phyloP scores from a whole-genome alignment of 2,888 invertebrate genomes.

The Cecidostiba fungosa region DNA sequence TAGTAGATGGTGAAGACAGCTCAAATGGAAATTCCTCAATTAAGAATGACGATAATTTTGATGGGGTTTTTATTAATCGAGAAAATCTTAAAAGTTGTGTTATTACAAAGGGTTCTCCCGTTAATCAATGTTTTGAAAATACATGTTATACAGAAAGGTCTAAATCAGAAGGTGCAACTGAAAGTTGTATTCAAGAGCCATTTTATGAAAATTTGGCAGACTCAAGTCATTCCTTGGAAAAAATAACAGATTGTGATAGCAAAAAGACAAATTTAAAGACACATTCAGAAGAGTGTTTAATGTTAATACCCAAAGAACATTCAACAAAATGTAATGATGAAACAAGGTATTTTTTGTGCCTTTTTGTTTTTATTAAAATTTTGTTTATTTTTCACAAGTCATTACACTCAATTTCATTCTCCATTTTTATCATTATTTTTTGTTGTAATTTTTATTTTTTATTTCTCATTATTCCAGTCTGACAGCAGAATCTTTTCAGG shows the following conservation, averaged over 20 bases:
- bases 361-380: neutral
- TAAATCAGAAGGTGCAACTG: neutral
- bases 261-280: conserved; percentile 30
- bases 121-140: conserved; percentile 55
- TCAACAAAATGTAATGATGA: conserved; percentile 50
- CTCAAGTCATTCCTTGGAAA: conserved; percentile 53
- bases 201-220: conserved; percentile 31
- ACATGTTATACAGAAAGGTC: neutral
- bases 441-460: conserved; percentile 61
- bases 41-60: conserved; percentile 58
- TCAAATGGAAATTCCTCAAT: conserved; percentile 68
- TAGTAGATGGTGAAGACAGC: conserved; percentile 75
- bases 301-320: conserved; percentile 46
- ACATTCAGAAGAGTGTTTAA: conserved; percentile 12
- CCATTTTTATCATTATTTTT: conserved; percentile 49
- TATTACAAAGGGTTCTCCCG: conserved; percentile 62
- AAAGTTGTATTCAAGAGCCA: conserved; percentile 9
- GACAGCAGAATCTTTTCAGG: conserved; percentile 67
- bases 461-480: conserved; percentile 66
- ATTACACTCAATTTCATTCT: conserved; percentile 24
- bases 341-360: conserved; percentile 56
- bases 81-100: conserved; percentile 48
- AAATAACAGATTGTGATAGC: conserved; percentile 49
- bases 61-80: conserved; percentile 53
- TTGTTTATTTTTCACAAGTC: conserved; percentile 36